phyloP scores from a whole-genome alignment of 2,888 invertebrate species.

The Rhagonycha lutea region DNA sequence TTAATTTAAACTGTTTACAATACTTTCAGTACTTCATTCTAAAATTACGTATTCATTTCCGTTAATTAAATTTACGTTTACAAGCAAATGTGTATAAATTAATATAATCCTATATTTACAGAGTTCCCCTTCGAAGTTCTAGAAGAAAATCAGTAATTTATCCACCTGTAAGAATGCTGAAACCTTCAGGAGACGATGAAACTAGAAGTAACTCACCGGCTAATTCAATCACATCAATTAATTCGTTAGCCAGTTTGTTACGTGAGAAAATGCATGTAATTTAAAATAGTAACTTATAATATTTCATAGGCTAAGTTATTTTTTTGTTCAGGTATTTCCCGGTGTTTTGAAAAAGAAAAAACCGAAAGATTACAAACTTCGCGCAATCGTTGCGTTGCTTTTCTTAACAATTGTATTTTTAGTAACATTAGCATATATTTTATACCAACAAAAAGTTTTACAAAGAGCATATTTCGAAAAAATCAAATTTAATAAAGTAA shows the following conservation, averaged over 20 bases:
- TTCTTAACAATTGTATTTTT: constrained; percentile 82
- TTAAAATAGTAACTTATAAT: background rate
- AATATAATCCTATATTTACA: constrained; percentile 2
- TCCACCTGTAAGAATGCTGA: constrained; percentile 56
- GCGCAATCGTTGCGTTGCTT: constrained; percentile 78
- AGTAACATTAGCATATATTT: constrained; percentile 81
- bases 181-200: constrained; percentile 60
- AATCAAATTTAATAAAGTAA: constrained; percentile 81
- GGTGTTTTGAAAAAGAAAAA: constrained; percentile 71
- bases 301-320: background rate
- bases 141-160: constrained; percentile 68
- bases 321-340: constrained; percentile 68
- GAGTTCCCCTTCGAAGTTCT: constrained; percentile 54
- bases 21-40: constrained; percentile 9
- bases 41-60: constrained; percentile 11
- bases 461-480: constrained; percentile 82
- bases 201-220: constrained; percentile 68
- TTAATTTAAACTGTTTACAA: constrained; percentile 6
- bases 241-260: constrained; percentile 80
- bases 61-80: constrained; percentile 7
- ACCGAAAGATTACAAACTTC: constrained; percentile 76
- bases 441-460: constrained; percentile 81
- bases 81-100: background rate
- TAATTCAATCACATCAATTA: constrained; percentile 83
- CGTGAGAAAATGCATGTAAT: constrained; percentile 80